Evolutionary conservation across 2,797 vertebrate genomes (phyloP), one percentile per base, ranked within the genome.

Genomic region (Zenarchopterus dispar): DNA sequence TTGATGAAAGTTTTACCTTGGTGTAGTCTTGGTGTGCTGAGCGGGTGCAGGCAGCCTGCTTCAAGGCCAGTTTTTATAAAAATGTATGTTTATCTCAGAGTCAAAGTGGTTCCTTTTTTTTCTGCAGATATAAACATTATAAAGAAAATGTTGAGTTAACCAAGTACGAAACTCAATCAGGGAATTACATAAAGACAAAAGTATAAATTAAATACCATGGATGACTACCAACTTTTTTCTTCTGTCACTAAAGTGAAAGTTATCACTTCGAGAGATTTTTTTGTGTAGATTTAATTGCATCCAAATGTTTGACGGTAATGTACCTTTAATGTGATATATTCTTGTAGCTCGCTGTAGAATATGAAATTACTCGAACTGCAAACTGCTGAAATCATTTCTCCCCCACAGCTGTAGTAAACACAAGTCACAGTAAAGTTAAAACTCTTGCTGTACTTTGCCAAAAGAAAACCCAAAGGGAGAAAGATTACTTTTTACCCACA

Each of bases 381-480:
- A 84, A 79, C 50, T 62, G 81, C 47, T 86, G 79, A 87, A 80
- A 80, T 86, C 65, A 75, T 78, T 58, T 63, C 68, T 65, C 65
- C 72, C 67, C 56, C 71, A 59, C 84, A 89, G 84, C 84, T 90
- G 86, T 80, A 81, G 80, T 84, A 81, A 86, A 82, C 80, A 85
- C 82, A 83, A 78, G 71, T 78, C 79, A 60, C 79, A 68, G 70
- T 73, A 68, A 65, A 64, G 69, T 69, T 71, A 31, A 86, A 87
- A 81, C 76, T 80, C 85, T 82, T 81, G 78, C 67, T 80, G 60
- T 33, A 31, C 61, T 79, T 46, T 28, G 83, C 76, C 75, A 82
- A 73, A 42, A 74, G 42, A 56, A 80, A 75, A 49, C 67, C 76
- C 77, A 77, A 49, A 19, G 71, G 77, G 42, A 39, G 49, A 66